Evolutionary conservation across 2,797 vertebrate species (phyloP).

Genomic region (Ispidina lecontei): DNA sequence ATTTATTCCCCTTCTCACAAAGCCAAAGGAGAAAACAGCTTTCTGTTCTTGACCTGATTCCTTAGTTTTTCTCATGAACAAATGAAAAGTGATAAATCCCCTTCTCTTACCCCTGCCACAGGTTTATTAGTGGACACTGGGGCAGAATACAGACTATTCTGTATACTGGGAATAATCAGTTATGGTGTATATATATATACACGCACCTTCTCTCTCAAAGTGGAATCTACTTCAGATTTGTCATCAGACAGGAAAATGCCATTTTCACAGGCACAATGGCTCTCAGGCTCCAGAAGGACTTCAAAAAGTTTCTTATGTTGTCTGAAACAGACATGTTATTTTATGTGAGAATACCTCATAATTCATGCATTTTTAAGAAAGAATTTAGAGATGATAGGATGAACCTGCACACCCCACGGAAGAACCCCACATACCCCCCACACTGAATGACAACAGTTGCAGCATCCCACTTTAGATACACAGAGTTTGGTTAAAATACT

Average conservation of each 20-base stretch:
- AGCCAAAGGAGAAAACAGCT: not conserved
- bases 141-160: not conserved
- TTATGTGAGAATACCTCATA: not conserved
- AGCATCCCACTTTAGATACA: not conserved
- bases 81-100: not conserved
- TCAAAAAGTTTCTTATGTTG: slow-evolving; percentile 87
- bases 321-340: slow-evolving; percentile 78
- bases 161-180: not conserved
- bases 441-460: not conserved
- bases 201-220: slow-evolving; percentile 51
- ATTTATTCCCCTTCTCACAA: not conserved
- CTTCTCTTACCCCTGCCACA: not conserved
- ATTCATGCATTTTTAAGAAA: not conserved
- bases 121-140: not conserved
- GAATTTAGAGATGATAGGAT: not conserved
- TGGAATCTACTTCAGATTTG: slow-evolving; percentile 1
- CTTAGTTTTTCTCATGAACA: not conserved
- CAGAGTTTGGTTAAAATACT: not conserved
- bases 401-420: not conserved
- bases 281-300: slow-evolving; percentile 81
- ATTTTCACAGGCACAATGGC: slow-evolving; percentile 8
- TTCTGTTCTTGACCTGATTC: not conserved
- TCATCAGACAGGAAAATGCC: not conserved
- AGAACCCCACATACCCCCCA: not conserved
- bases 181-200: not conserved